Evolutionary conservation across 2,113 vertebrate genomes (phyloP), one percentile per base, ranked within the genome.

Genomic region (Tiliqua scincoides): DNA sequence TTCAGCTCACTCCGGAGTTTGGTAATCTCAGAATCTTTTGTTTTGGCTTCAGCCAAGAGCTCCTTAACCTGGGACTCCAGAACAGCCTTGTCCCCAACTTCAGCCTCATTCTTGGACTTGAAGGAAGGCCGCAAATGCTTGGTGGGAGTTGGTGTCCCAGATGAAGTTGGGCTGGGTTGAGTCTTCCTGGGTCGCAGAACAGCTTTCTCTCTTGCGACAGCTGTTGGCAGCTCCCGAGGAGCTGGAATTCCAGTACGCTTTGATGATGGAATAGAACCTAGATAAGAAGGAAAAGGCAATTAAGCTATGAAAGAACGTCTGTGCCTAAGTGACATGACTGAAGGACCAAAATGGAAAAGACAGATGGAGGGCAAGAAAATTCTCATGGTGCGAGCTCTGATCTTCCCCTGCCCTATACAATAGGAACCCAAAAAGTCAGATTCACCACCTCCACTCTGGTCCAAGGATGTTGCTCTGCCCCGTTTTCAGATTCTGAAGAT

Each of bases 181-280:
- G 97, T 95, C 90, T 97, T 99, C 93, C 97, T 98, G 14, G 95
- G 81, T 20, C 97, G 97, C 57, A 98, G 82, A 71, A 97, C 96
- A 0, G 96, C 92, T 74, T 98, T 95, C 83, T 99, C 98, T 92
- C 98, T 96, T 18, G 97, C 96, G 72, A 97, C 94, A 1, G 96
- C 89, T 0, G 67, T 54, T 0, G 98, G 88, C 67, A 97, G 95
- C 86, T 99, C 99, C 90, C 97, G 96, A 17, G 98, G 98, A 8
- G 97, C 96, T 2, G 99, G 99, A 92, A 99, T 99, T 61, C 98
- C 98, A 0, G 99, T 98, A 93, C 97, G 98, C 94, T 98, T 99
- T 21, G 95, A 79, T 37, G 97, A 85, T 5, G 97, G 95, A 89
- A 89, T 85, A 1, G 93, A 0, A 75, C 97, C 98, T 99, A 88